Percentiles rank a stretch among this genome's conserved stretches.
Conservation (phyloP, 2,113 vertebrate genomes). For the Riparia riparia region DNA sequence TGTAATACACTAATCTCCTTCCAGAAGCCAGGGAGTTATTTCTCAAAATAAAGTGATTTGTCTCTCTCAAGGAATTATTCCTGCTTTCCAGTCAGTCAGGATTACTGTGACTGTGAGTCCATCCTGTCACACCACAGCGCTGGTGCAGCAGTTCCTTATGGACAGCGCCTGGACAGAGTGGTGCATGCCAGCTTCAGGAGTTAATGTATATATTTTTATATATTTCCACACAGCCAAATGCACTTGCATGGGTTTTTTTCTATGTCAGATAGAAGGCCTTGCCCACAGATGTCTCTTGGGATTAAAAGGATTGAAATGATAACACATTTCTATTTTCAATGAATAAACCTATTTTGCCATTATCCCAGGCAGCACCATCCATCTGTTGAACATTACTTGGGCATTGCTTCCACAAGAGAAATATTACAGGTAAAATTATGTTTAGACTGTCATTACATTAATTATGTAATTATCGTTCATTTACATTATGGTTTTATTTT, state of each 20-base stretch:
- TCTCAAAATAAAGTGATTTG: background rate
- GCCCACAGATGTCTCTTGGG: background rate
- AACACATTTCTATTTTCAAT: background rate
- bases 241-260: background rate
- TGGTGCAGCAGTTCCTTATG: background rate
- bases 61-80: background rate
- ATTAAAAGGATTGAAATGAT: conserved; percentile 21
- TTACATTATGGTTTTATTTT: background rate
- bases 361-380: conserved; percentile 87
- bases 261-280: background rate
- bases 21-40: background rate
- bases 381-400: conserved; percentile 87
- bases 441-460: background rate
- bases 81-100: background rate
- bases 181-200: background rate
- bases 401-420: conserved; percentile 83
- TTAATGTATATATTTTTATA: background rate
- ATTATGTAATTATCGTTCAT: background rate
- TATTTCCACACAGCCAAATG: background rate
- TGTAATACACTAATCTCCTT: background rate
- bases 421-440: conserved; percentile 84
- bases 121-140: background rate
- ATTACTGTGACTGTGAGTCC: background rate
- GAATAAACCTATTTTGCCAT: conserved; percentile 75
- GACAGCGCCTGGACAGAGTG: background rate